Evolutionary conservation across 2,888 invertebrate species (phyloP).

Genomic region (Metallyticus violacea): DNA sequence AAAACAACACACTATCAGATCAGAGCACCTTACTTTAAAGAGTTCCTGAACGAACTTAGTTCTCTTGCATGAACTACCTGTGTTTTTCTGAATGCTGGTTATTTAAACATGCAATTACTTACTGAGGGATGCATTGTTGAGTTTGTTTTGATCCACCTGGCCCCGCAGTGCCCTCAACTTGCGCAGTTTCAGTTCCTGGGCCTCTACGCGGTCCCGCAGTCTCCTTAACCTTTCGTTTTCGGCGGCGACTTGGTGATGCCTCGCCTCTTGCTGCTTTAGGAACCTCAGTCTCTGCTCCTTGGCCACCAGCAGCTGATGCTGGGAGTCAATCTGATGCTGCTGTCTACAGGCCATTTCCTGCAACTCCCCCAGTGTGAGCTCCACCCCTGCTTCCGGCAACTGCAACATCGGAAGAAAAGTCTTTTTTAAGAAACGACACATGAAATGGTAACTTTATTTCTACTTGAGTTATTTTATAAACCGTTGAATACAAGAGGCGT

Average conservation of each 20-base stretch:
- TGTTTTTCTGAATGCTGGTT: too few relatives aligned
- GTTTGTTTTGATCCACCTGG: slow-evolving; percentile 90
- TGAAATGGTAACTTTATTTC: too few relatives aligned
- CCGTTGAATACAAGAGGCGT: too few relatives aligned
- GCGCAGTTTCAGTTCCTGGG: slow-evolving; percentile 90
- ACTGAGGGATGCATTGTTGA: slow-evolving; percentile 88
- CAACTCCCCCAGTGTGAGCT: slow-evolving; percentile 91
- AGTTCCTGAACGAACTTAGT: neutral
- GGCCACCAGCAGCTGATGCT: slow-evolving; percentile 86
- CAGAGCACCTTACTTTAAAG: neutral
- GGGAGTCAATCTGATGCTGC: slow-evolving; percentile 96
- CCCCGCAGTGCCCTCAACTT: slow-evolving; percentile 88
- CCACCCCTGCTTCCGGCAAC: slow-evolving; percentile 83
- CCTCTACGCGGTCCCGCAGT: slow-evolving; percentile 87
- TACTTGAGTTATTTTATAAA: too few relatives aligned
- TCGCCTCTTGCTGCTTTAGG: slow-evolving; percentile 89
- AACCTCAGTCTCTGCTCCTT: slow-evolving; percentile 91
- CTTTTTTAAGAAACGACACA: neutral
- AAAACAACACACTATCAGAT: too few relatives aligned
- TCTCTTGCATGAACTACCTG: too few relatives aligned
- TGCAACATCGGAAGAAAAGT: slow-evolving; percentile 48
- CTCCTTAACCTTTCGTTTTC: slow-evolving; percentile 86
- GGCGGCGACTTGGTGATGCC: slow-evolving; percentile 62
- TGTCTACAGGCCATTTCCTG: slow-evolving; percentile 97
- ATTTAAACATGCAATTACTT: too few relatives aligned